Conservation (phyloP, 2,113 vertebrate genomes). For the Hiodon tergisus region DNA sequence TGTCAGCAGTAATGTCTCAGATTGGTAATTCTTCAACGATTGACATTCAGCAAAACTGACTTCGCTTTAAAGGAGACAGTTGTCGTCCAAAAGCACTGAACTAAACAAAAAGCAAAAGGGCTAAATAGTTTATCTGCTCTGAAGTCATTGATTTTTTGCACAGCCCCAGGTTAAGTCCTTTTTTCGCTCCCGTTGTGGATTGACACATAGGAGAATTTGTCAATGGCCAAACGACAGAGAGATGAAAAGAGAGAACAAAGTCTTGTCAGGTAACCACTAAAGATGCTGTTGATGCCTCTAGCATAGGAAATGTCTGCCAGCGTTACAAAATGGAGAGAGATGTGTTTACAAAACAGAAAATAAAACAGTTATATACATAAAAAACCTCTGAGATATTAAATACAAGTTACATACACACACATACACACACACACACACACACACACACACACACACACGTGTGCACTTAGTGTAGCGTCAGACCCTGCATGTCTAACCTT, state of each 20-base stretch:
- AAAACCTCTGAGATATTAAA: slow-evolving; percentile 61
- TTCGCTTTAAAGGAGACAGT: neutral
- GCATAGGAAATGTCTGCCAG: slow-evolving; percentile 69
- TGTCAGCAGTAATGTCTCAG: no score
- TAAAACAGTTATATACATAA: slow-evolving; percentile 45
- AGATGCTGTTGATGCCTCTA: slow-evolving; percentile 77
- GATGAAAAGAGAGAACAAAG: slow-evolving; percentile 81
- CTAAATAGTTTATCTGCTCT: neutral
- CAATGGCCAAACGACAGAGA: slow-evolving; percentile 82
- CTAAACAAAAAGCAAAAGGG: neutral
- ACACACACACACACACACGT: slow-evolving; percentile 5
- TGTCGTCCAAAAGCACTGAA: neutral
- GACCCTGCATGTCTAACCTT: slow-evolving; percentile 76
- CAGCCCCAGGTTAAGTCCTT: slow-evolving; percentile 82
- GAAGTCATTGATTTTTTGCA: slow-evolving; percentile 62
- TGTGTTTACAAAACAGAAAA: slow-evolving; percentile 70
- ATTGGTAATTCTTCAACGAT: neutral
- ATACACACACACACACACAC: slow-evolving; percentile 4
- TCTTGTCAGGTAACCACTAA: slow-evolving; percentile 77
- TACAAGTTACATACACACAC: slow-evolving; percentile 41
- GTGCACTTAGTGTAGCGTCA: neutral
- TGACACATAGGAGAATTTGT: slow-evolving; percentile 80
- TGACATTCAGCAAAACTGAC: neutral
- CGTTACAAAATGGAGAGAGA: slow-evolving; percentile 77
- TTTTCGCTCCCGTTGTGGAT: slow-evolving; percentile 68